Evolutionary conservation across 2,888 invertebrate species (phyloP), one percentile per base, ranked within the genome.

Genomic region (Pemphredon lugubris): DNA sequence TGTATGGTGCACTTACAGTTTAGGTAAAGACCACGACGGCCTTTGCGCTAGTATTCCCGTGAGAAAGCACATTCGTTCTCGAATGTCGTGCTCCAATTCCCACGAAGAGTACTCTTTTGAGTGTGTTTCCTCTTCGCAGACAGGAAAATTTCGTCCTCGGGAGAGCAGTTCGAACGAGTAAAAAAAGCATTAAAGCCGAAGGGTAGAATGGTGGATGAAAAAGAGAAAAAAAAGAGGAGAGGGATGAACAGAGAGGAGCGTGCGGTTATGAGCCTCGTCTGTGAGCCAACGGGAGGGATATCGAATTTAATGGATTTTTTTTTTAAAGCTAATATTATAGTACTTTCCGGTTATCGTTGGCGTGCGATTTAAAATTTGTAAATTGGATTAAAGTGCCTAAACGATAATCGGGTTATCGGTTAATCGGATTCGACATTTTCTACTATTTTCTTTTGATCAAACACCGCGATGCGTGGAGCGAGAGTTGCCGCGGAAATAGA

Each of bases 61-160:
- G 72, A 72, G 72, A 72, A 72, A 64, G 55, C 51, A 44, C 72
- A 72, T 40, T 72, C 64, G 72, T 72, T 54, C 72, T 32, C 72
- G 64, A 50, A 54, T 40, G 34, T 45, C 59, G 44, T 55, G 72
- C 73, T 55, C 72, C 72, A 72, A 51, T 72, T 72, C 72, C 50
- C 72, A 55, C 59, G 54, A 55, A 55, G 50, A 50, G 45, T 32
- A 21, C 54, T 45, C 48, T 63, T 47, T 48, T 51, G 55, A 42
- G 42, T 47, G 30, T 6, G 57, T 53, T 45, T 21, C 58, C 37
- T 30, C 32, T 18, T 2, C 9, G 6, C 9, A 34, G 39, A 32
- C 13, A 11, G 30, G n/a, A 54, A 44, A 71, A 51, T 72, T 64
- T 51, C 30, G 34, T 55, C 23, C 21, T 13, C 32, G 32, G 11